A percentile compares a stretch with the other conserved stretches of the same genome.
These are phyloP conservation scores for Dioctria linearis DNA, from an alignment of 2,888 invertebrate species.

Conservation along the genomic window DNA sequence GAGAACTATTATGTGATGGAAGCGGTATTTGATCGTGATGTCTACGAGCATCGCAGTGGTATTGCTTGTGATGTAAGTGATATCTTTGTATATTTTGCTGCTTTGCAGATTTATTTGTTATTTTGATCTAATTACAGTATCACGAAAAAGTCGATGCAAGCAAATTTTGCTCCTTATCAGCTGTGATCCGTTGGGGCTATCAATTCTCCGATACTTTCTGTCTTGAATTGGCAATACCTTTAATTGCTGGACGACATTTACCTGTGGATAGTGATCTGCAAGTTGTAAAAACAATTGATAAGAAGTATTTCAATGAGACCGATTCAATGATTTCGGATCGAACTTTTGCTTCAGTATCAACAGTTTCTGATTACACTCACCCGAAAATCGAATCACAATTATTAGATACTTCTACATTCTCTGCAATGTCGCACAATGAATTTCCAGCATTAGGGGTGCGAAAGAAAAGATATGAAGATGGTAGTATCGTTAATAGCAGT, in stretches of 20 bases:
- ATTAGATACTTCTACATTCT: not conserved
- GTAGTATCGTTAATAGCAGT: not conserved
- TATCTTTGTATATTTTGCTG: not conserved
- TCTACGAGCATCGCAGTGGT: slow-evolving; percentile 65
- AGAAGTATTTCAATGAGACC: not conserved
- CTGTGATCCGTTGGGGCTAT: slow-evolving; percentile 70
- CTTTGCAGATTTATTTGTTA: not conserved
- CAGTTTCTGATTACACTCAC: not conserved
- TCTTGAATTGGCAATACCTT: slow-evolving; percentile 68
- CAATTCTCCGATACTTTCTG: slow-evolving; percentile 72
- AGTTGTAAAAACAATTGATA: not conserved
- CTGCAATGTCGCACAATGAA: not conserved
- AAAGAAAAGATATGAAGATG: not conserved
- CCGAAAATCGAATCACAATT: slow-evolving; percentile 16
- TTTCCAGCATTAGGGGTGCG: slow-evolving; percentile 32
- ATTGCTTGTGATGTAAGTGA: slow-evolving; percentile 68
- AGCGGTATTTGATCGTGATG: slow-evolving; percentile 64
- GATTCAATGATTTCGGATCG: slow-evolving; percentile 12
- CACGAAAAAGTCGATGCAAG: slow-evolving; percentile 68
- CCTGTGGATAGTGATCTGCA: slow-evolving; percentile 63
- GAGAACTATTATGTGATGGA: slow-evolving; percentile 63
- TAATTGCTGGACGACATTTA: slow-evolving; percentile 70
- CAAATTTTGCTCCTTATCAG: slow-evolving; percentile 71
- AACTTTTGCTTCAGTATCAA: not conserved
- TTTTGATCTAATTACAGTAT: slow-evolving; percentile 63